Evolutionary conservation across 2,797 vertebrate species (phyloP).

Genomic region (Heterohyrax brucei): DNA sequence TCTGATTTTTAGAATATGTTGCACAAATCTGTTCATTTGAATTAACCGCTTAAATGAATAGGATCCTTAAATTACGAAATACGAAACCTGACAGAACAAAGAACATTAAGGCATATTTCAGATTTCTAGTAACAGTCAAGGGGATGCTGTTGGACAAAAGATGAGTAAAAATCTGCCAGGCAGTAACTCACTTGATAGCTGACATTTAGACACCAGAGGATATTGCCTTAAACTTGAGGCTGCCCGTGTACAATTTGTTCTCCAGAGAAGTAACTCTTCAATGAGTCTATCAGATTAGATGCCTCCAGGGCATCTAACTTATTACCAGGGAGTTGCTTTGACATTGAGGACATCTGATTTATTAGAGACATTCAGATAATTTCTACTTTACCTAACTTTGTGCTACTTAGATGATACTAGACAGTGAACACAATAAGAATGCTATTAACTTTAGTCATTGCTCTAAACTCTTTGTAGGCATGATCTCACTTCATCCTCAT

Average conservation of each 20-base stretch:
- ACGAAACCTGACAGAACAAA: not conserved
- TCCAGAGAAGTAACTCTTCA: not conserved
- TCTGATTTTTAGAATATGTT: not conserved
- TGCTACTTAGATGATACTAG: not conserved
- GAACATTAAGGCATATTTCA: not conserved
- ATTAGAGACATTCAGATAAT: not conserved
- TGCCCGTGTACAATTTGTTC: not conserved
- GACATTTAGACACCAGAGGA: not conserved
- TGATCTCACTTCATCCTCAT: too few relatives aligned
- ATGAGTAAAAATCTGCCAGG: not conserved
- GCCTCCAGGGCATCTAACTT: not conserved
- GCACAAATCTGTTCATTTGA: not conserved
- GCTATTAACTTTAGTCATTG: not conserved
- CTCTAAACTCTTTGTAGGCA: too few relatives aligned
- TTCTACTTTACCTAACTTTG: not conserved
- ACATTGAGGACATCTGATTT: not conserved
- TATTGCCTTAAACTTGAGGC: not conserved
- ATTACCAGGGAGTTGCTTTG: not conserved
- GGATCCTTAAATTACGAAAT: not conserved
- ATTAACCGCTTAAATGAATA: not conserved
- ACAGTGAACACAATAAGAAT: not conserved
- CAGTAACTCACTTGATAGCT: not conserved
- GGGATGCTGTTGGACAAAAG: not conserved
- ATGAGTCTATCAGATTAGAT: not conserved
- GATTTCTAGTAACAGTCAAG: not conserved